Evolutionary conservation across 2,113 vertebrate species (phyloP), one percentile per base, ranked within the genome.

Genomic region (Eretmodus cyanostictus): DNA sequence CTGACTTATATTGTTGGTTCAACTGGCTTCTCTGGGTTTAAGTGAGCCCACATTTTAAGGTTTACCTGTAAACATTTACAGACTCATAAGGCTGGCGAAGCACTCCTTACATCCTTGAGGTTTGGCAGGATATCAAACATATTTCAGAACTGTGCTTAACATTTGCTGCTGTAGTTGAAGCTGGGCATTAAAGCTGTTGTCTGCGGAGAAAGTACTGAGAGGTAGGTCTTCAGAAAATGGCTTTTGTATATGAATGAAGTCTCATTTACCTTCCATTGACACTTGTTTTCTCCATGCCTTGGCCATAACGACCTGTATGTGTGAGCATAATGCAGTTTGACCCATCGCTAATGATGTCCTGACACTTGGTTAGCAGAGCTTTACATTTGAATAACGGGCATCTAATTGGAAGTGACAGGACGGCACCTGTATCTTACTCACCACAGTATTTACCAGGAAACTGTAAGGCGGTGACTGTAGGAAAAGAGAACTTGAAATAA

Each of bases 251-350:
- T 87, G 89, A 92, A 80, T 88, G 88, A 91, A 86, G 88, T 87
- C 83, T 90, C 61, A 71, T 90, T 93, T 92, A 86, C 89, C 71
- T 84, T 88, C 61, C 53, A 13, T 55, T 89, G 89, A 91, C 82
- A 51, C 85, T 55, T 38, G 13, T 45, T 81, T 66, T 66, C 54
- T n/a, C 68, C 79, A 83, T 24, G 88, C 76, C 3, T 19, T 81
- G 86, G 79, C 91, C 86, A 12, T 92, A 89, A 89, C 34, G 54
- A 89, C 86, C 19, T 79, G 84, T 88, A 81, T 86, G 81, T 88
- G 88, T 92, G 94, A 95, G 91, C 87, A 68, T 95, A 95, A 96
- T 94, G 87, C 79, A 88, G 89, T 95, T 95, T 96, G 95, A 96
- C 95, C 95, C 76, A 53, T 84, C 66, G 93, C 92, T 96, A 95